Evolutionary conservation across 2,797 vertebrate genomes (phyloP).

Genomic region (Choloepus didactylus): DNA sequence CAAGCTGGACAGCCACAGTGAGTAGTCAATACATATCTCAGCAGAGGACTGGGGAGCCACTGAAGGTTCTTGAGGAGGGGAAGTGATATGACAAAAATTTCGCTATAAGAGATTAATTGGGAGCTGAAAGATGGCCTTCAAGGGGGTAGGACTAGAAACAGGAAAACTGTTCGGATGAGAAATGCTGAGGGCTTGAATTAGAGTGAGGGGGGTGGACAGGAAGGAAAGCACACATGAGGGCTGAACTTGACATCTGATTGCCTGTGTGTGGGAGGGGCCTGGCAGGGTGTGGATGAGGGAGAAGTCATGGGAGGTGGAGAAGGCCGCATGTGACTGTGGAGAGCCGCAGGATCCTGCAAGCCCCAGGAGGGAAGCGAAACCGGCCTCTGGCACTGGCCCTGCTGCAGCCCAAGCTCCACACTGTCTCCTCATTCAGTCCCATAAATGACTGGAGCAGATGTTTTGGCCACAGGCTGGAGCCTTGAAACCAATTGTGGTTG

Average conservation of each 20-base stretch:
- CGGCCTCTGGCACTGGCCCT: background rate
- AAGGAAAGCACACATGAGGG: background rate
- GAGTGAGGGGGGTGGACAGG: background rate
- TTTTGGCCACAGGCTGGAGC: background rate
- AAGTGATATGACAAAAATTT: background rate
- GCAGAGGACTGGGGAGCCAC: background rate
- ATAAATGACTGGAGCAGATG: background rate
- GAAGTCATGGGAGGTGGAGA: background rate
- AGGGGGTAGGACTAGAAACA: background rate
- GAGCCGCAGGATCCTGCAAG: background rate
- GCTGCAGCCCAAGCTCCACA: background rate
- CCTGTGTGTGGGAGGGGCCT: background rate
- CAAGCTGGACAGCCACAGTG: background rate
- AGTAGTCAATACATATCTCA: background rate
- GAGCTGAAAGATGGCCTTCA: background rate
- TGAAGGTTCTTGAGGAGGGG: background rate
- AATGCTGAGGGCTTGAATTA: background rate
- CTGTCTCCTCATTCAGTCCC: background rate
- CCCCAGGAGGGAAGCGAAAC: too few relatives aligned
- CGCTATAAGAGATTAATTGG: background rate
- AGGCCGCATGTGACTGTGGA: background rate
- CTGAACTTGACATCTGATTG: background rate
- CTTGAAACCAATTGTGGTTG: background rate
- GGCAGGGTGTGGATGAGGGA: too few relatives aligned
- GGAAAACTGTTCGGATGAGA: background rate